These are phyloP conservation scores for Ctenodactylus gundi DNA, from an alignment of 2,113 vertebrate genomes.

Conservation along the genomic window DNA sequence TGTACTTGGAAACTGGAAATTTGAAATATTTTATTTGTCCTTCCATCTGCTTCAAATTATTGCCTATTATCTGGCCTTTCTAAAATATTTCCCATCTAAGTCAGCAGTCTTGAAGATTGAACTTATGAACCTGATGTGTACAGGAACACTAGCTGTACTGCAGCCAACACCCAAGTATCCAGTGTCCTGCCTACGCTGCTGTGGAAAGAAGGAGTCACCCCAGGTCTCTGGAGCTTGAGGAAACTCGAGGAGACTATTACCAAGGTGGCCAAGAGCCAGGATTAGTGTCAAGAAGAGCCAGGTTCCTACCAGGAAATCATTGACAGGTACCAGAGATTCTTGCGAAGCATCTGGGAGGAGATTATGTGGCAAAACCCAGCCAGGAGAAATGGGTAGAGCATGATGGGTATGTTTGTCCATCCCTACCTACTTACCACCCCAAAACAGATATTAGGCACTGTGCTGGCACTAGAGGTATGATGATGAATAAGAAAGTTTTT, in stretches of 20 bases:
- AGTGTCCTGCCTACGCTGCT: neutral
- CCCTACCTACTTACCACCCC: too few relatives aligned
- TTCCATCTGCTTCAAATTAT: slow-evolving; percentile 41
- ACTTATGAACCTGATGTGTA: neutral
- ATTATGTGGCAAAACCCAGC: neutral
- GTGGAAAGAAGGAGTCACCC: neutral
- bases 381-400: neutral
- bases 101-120: neutral
- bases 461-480: neutral
- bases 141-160: neutral
- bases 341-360: neutral
- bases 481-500: neutral
- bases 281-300: neutral
- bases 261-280: neutral
- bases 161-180: neutral
- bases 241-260: neutral
- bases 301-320: neutral
- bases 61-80: neutral
- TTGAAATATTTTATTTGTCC: slow-evolving; percentile 14
- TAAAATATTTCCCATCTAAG: neutral
- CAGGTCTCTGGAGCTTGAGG: neutral
- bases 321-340: neutral
- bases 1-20: slow-evolving; percentile 49
- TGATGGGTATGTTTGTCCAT: neutral
- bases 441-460: neutral